Percentiles rank a stretch among this genome's conserved stretches.
These are phyloP conservation scores for Terrapene triunguis DNA, from an alignment of 2,113 vertebrate genomes.

Conservation along the genomic window DNA sequence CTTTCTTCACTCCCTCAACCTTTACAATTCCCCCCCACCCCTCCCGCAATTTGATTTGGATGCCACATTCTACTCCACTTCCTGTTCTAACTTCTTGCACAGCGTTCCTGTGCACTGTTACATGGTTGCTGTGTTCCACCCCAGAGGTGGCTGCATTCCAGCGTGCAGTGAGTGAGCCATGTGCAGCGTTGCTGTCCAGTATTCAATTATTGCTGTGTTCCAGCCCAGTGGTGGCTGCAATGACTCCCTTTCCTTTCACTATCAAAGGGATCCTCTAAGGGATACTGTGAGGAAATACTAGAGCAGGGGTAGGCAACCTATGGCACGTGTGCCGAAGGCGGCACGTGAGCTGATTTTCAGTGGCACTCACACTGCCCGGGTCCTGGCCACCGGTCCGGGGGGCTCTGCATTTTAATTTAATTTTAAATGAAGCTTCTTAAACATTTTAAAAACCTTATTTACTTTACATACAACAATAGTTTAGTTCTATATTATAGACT, in stretches of 20 bases:
- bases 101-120: background rate
- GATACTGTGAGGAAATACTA: background rate
- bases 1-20: no score
- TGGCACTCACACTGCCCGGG: no score
- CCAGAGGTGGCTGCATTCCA: background rate
- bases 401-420: no score
- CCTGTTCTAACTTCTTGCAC: background rate
- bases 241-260: background rate
- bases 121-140: background rate
- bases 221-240: background rate
- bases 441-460: no score
- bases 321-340: no score
- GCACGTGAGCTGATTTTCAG: no score
- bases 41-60: background rate
- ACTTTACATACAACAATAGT: no score
- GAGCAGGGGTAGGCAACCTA: no score
- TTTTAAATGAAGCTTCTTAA: no score
- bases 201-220: background rate
- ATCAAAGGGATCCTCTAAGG: background rate
- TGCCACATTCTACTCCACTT: fast-evolving
- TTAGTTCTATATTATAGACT: no score
- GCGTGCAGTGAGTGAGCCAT: background rate
- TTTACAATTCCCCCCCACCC: background rate
- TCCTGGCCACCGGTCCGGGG: no score
- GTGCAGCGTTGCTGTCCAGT: no score